A percentile compares a stretch with the other conserved stretches of the same genome.
These are phyloP conservation scores for Thripadectes ignobilis DNA, from an alignment of 2,797 vertebrate genomes.

Conservation along the genomic window DNA sequence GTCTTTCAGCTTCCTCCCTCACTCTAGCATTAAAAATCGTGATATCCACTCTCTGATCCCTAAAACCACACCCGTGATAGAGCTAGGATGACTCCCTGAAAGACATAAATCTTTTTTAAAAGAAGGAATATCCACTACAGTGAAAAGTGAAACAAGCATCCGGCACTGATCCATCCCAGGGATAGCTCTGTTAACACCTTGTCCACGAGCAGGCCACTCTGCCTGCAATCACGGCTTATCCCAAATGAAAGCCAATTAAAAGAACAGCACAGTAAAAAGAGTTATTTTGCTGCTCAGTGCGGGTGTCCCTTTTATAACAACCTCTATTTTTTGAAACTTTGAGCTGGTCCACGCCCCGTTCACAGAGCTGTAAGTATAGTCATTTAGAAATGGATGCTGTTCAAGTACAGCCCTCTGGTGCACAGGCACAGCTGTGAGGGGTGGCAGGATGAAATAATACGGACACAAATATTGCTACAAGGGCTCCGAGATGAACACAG, in stretches of 20 bases:
- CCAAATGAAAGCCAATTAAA: conserved; percentile 4
- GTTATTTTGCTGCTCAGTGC: not conserved
- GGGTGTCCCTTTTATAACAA: not conserved
- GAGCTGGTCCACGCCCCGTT: not conserved
- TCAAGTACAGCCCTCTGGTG: conserved; percentile 62
- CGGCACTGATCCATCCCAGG: not conserved
- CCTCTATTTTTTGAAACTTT: conserved; percentile 44
- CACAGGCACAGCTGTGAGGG: conserved; percentile 60
- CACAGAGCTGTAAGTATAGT: not conserved
- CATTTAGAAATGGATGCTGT: conserved; percentile 46
- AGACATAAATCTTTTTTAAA: not conserved
- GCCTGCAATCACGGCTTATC: not conserved
- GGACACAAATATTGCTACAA: conserved; percentile 51
- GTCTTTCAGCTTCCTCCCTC: not conserved
- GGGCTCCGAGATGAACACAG: conserved; percentile 40
- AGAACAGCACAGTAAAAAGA: not conserved
- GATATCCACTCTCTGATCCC: not conserved
- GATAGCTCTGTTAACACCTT: conserved; percentile 12
- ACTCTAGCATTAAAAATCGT: not conserved
- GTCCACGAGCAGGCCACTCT: not conserved
- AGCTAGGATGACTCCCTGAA: not conserved
- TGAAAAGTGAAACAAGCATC: not conserved
- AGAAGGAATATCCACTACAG: not conserved
- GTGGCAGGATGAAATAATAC: conserved; percentile 54
- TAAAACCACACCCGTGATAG: not conserved